Base-by-base conservation (phyloP, 2,888 invertebrate genomes). In the Amiota communis region DNA sequence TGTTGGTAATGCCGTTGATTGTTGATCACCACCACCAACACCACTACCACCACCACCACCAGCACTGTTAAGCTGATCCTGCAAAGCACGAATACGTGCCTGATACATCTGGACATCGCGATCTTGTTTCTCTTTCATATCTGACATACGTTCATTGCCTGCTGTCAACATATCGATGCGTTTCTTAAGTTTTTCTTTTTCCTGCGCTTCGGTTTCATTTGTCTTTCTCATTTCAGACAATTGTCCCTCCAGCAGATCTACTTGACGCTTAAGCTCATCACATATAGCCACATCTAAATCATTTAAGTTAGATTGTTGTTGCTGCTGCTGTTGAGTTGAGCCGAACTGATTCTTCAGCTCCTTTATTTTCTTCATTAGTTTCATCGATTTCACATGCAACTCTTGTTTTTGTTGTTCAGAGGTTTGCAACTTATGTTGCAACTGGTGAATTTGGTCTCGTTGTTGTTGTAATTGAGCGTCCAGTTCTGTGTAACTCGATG, bases 351-450 rank as follows among this genome's bases (percentile, higher is more conserved):
- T 88, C 92, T 2, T 97, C 72, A 96, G 92, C 86, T 96, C 95
- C 88, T 96, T 97, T 61, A 97, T 90, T 88, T 96, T 97, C 82
- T 95, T 94, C 80, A 97, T 90, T 78, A 96, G 92, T 90, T 96
- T 97, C 1, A 93, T 92, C 48, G 94, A 93, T 87, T 96, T 96
- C 0, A 93, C 89, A 87, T 95, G 94, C 75, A 92, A 90, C 47
- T 92, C 90, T 77, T 92, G 92, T 10, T 94, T 91, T 79, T 95
- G 94, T 72, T 92, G 91, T 73, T 91, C 90, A 20, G 94, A 88
- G 63, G 90, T 89, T 17, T 92, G 91, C 75, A 92, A 92, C 76
- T 93, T 92, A 1, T 90, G 87, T 80, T 92, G 91, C 8, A 95
- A 89, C 72, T 91, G 90, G 47, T 91, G 88, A n/a, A 94, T 91